Evolutionary conservation across 2,113 vertebrate genomes (phyloP).

Genomic region (Rhadina sibilatrix): DNA sequence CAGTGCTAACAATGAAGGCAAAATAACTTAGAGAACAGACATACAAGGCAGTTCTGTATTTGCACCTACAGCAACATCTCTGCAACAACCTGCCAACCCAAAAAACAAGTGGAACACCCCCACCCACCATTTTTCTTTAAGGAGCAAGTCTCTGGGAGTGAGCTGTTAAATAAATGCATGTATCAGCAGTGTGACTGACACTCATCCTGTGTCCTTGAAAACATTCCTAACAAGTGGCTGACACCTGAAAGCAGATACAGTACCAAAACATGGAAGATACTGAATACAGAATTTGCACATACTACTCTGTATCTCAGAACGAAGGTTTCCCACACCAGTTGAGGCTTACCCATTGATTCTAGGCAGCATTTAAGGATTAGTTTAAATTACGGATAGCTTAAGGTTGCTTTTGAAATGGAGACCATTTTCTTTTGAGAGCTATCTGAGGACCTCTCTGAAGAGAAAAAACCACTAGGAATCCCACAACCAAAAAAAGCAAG

Average conservation of each 20-base stretch:
- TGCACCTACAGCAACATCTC: background rate
- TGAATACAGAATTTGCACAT: background rate
- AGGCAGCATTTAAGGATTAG: background rate
- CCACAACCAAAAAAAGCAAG: background rate
- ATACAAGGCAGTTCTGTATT: background rate
- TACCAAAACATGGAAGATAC: background rate
- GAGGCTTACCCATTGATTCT: background rate
- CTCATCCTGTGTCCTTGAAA: background rate
- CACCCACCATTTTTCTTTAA: background rate
- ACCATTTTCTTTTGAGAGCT: background rate
- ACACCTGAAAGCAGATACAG: background rate
- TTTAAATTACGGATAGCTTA: background rate
- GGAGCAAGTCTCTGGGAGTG: background rate
- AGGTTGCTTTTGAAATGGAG: background rate
- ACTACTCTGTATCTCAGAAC: background rate
- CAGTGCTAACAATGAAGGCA: background rate
- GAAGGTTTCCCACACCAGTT: background rate
- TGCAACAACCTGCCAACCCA: background rate
- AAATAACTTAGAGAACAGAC: background rate
- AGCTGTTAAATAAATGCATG: background rate
- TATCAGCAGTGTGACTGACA: background rate
- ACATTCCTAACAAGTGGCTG: background rate
- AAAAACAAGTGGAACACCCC: background rate
- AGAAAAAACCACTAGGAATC: background rate
- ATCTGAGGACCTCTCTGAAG: background rate